phyloP scores from a whole-genome alignment of 2,797 vertebrate species.

The Gallinago nigripennis region DNA sequence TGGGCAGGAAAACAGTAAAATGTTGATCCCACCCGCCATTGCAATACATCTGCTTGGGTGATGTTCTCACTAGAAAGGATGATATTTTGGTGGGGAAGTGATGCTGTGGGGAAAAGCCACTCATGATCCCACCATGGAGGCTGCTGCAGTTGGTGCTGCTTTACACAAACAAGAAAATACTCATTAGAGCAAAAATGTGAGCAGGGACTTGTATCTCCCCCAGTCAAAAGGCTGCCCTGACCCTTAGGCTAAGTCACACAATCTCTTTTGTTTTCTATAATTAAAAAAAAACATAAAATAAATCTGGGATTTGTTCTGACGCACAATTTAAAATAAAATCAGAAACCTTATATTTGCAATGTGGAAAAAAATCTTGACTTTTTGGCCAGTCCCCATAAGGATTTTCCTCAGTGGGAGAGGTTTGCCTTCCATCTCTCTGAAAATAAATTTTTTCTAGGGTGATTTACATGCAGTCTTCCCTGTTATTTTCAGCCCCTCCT shows the following conservation, averaged over 20 bases:
- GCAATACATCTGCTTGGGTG: not conserved
- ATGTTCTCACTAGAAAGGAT: not conserved
- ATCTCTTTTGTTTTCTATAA: not conserved
- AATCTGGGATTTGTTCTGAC: not conserved
- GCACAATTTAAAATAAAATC: not conserved
- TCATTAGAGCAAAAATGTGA: not conserved
- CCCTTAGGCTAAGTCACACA: not conserved
- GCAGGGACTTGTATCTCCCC: not conserved
- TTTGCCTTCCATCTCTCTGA: not conserved
- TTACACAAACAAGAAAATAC: not conserved
- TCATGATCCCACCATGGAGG: not conserved
- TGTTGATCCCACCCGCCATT: rapidly evolving
- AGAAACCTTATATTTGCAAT: not conserved
- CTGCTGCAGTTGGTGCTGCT: not conserved
- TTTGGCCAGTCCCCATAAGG: not conserved
- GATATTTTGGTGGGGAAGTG: not conserved
- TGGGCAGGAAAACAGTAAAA: not conserved
- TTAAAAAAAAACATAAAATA: not conserved
- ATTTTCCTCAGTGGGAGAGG: not conserved
- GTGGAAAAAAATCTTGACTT: not conserved
- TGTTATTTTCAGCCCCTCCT: not conserved
- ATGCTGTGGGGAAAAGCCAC: not conserved
- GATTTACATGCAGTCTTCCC: not conserved
- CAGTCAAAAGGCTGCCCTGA: not conserved
- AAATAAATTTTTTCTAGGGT: not conserved